Base-by-base conservation (phyloP, 1,140 invertebrate species). In the Scaptomyza montana region DNA sequence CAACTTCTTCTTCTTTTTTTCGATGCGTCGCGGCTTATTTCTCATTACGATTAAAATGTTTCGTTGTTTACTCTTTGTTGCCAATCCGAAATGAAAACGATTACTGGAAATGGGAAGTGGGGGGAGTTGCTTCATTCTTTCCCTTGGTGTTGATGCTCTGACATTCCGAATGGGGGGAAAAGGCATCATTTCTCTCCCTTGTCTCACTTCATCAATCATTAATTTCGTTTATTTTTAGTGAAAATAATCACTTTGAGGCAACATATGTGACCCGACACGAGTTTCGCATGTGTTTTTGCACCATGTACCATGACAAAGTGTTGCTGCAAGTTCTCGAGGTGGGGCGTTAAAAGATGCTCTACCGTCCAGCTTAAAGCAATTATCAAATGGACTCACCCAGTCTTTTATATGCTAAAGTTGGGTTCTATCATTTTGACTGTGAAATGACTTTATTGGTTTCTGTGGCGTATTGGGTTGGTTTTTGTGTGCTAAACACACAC, bases 191-290 rank as follows among this genome's bases (percentile, higher is more conserved):
- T 72, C 57, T 77, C 81, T 86, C 78, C 78, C 82, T 86, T 78
- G 82, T 89, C 84, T 78, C 82, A 87, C 82, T 87, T 86, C 82
- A 86, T 86, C 82, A 86, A 86, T 86, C 82, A 86, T 86, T 87
- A 70, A 86, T 86, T 86, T 81, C 82, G 82, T 86, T 86, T 86
- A 86, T 86, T 86, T 86, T 86, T 86, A 86, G 82, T 86, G 82
- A 78, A 86, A 86, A 86, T 86, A 86, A 86, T 86, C 82, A 86
- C 84, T 86, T 82, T 87, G 78, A 57, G 78, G 78, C 79, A 86
- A 87, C 82, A 86, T 86, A 86, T 86, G 82, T 74, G 82, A 77
- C 65, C 82, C 51, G 74, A 67, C 33, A 47, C 41, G 41, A 28
- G 75, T 78, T 82, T 87, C 82, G 82, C 82, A 86, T 87, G 78